Conservation (phyloP, 2,888 invertebrate genomes). For the Marronus borbonicus region DNA sequence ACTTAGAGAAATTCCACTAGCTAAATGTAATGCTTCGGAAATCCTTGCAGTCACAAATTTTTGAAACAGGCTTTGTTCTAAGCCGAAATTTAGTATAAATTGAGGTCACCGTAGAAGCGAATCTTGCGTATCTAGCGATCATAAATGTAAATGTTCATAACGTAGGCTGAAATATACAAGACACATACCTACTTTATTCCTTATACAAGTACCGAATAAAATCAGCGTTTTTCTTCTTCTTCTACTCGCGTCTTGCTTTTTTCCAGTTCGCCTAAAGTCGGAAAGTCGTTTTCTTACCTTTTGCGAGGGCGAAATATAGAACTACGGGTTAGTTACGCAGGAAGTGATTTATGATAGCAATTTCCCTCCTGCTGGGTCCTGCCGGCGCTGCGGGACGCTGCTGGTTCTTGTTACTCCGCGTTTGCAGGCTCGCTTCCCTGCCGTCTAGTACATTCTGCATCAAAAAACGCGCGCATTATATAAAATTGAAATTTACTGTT, state of each 20-base stretch:
- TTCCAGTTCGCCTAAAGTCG: constrained; percentile 27
- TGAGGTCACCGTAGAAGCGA: neutral
- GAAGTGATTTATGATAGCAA: constrained; percentile 64
- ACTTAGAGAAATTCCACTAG: too few relatives aligned
- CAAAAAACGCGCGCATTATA: constrained; percentile 41
- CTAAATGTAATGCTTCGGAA: too few relatives aligned
- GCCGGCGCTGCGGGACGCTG: constrained; percentile 56
- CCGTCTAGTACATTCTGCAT: constrained; percentile 47
- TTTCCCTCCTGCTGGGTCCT: constrained; percentile 62
- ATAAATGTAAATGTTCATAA: neutral
- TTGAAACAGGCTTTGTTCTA: neutral
- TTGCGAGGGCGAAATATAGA: constrained; percentile 57
- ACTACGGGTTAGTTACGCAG: constrained; percentile 61
- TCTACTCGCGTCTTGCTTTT: constrained; percentile 25
- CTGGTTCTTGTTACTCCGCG: constrained; percentile 54
- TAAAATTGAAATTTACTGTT: constrained; percentile 44
- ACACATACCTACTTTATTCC: constrained; percentile 10
- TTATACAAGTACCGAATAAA: constrained; percentile 40
- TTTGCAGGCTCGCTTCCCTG: constrained; percentile 47
- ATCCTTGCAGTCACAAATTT: neutral
- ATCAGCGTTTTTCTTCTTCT: constrained; percentile 37
- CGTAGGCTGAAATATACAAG: neutral
- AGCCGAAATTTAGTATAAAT: constrained; percentile 10
- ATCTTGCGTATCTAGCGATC: neutral
- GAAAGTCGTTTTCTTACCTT: constrained; percentile 50